A percentile compares a stretch with the other conserved stretches of the same genome.
These are phyloP conservation scores for Gorsachius goisagi DNA, from an alignment of 2,113 vertebrate genomes.

Conservation along the genomic window DNA sequence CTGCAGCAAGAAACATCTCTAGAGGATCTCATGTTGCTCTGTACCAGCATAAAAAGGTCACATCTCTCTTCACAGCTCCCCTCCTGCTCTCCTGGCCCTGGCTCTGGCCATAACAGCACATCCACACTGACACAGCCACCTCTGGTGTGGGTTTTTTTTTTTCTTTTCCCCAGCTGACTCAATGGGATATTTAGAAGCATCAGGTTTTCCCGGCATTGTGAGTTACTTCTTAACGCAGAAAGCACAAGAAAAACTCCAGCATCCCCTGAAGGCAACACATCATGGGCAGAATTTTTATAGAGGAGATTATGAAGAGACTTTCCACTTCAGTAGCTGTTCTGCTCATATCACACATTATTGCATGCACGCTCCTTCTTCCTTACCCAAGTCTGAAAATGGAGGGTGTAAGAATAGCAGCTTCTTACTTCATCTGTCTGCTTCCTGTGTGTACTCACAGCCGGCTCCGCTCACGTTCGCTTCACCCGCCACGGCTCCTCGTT, in stretches of 20 bases:
- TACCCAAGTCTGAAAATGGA: background rate
- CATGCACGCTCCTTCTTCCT: background rate
- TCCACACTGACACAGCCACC: background rate
- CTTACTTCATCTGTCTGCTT: constrained; percentile 48
- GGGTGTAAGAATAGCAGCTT: constrained; percentile 28
- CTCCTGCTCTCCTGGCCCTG: background rate
- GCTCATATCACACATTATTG: background rate
- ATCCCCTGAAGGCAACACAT: background rate
- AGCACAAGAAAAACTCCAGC: background rate
- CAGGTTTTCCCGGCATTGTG: background rate
- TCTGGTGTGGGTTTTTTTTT: background rate
- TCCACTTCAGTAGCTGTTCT: constrained; percentile 25
- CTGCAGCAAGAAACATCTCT: background rate
- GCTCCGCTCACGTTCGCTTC: background rate
- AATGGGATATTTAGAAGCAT: background rate
- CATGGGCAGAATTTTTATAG: constrained; percentile 32
- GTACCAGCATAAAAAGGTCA: background rate
- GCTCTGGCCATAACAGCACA: background rate
- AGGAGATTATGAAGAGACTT: constrained; percentile 11
- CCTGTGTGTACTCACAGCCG: background rate
- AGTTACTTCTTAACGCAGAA: background rate
- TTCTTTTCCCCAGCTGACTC: background rate
- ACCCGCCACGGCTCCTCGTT: background rate
- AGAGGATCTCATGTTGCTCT: accelerated
- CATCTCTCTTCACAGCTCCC: background rate